Evolutionary conservation across 2,797 vertebrate genomes (phyloP), one percentile per base, ranked within the genome.

Genomic region (Naso thynnoides): DNA sequence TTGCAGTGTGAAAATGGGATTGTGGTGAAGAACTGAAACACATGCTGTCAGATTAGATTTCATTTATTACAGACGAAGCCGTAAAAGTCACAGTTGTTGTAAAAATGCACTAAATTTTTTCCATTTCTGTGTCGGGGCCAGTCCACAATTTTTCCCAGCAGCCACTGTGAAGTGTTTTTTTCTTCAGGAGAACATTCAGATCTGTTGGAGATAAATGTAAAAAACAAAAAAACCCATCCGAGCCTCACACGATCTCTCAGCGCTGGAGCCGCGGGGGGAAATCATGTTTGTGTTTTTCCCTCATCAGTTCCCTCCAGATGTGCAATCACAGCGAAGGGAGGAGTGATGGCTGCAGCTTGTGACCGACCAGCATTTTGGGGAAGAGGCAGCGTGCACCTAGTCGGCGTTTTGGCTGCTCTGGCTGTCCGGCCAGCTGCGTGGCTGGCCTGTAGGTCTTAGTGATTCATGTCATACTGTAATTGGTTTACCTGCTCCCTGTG

Each of bases 381-480:
- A 73, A 41, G 81, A 74, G 86, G 88, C 83, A 53, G 73, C 55
- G 29, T 29, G 79, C 62, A n/a, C 66, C 53, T 26, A 23, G 56
- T 26, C 2, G 19, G 68, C 78, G 74, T 84, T 59, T 68, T 61
- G 79, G 65, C 79, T 55, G 82, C 70, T 70, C 76, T 74, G 71
- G 55, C 77, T 26, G 70, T 73, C 64, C 19, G 59, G 71, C 82
- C 71, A 54, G 80, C 83, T 88, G 84, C 66, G 56, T 78, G 81
- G 82, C 83, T 77, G 31, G 90, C 83, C 86, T 89, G 92, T 81
- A 93, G 82, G 77, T 91, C 93, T 94, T 92, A 89, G 93, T 82
- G 71, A 93, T 93, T 93, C 94, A 95, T 95, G 94, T 96, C 95
- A 95, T 81, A 93, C 89, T 93, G 95, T 94, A 95, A 94, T 95